These are phyloP conservation scores for Achroia grisella DNA, from an alignment of 1,140 invertebrate species.

Conservation along the genomic window DNA sequence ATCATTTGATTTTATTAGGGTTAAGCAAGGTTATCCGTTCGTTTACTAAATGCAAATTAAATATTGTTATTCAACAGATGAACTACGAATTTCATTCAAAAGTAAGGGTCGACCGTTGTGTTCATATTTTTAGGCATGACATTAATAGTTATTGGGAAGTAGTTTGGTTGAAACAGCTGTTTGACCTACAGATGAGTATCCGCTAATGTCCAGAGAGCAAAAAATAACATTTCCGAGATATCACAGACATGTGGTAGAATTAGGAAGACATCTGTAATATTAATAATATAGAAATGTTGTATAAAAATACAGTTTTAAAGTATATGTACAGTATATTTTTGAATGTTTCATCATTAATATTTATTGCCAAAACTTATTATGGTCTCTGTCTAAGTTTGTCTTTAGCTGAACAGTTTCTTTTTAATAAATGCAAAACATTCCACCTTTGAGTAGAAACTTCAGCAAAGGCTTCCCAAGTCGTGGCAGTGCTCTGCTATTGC, in stretches of 20 bases:
- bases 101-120: too few species aligned
- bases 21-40: conserved; percentile 55
- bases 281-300: conserved; percentile 20
- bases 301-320: conserved; percentile 25
- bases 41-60: conserved; percentile 43
- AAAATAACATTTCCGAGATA: conserved; percentile 41
- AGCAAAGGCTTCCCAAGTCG: conserved; percentile 58
- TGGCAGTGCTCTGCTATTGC: conserved; percentile 45
- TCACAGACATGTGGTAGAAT: conserved; percentile 40
- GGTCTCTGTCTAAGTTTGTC: conserved; percentile 13
- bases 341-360: too few species aligned
- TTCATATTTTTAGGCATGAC: too few species aligned
- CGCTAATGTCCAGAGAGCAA: conserved; percentile 43
- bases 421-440: conserved; percentile 61
- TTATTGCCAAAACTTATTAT: too few species aligned
- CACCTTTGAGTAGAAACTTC: conserved; percentile 57
- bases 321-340: too few species aligned
- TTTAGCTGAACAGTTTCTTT: conserved; percentile 25
- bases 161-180: conserved; percentile 35
- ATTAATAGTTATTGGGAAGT: conserved; percentile 24
- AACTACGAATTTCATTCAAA: too few species aligned
- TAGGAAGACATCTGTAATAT: conserved; percentile 46
- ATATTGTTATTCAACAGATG: conserved; percentile 5
- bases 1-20: conserved; percentile 67
- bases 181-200: conserved; percentile 32